These are phyloP conservation scores for Papilio dardanus DNA, from an alignment of 1,140 invertebrate species.

Conservation along the genomic window DNA sequence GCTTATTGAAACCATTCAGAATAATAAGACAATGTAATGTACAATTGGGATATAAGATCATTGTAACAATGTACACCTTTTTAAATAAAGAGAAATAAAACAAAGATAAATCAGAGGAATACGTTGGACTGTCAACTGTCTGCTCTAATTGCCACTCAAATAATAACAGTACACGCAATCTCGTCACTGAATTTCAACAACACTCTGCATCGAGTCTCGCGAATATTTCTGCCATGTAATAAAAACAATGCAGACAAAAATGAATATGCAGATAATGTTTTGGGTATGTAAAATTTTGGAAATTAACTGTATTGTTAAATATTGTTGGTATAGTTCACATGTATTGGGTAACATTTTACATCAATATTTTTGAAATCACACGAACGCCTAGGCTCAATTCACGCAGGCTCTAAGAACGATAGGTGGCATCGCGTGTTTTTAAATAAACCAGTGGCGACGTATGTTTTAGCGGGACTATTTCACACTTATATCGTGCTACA, in stretches of 20 bases:
- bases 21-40: background rate
- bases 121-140: conserved; percentile 8
- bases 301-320: no score
- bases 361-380: no score
- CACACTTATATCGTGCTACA: no score
- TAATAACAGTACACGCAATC: background rate
- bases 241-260: background rate
- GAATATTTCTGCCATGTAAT: background rate
- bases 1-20: background rate
- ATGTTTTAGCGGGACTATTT: no score
- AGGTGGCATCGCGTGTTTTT: no score
- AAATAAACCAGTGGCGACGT: no score
- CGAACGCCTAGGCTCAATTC: no score
- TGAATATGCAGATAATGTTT: no score
- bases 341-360: no score
- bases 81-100: background rate
- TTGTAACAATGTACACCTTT: background rate
- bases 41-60: background rate
- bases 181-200: conserved; percentile 16
- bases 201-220: conserved; percentile 1
- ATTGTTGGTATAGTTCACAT: no score
- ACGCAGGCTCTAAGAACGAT: no score
- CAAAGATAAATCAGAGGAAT: background rate
- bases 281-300: no score
- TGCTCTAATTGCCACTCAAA: conserved; percentile 23